Percentiles rank a stretch among this genome's conserved stretches.
Conservation (phyloP, 2,888 invertebrate species). For the Chrysolina americana region DNA sequence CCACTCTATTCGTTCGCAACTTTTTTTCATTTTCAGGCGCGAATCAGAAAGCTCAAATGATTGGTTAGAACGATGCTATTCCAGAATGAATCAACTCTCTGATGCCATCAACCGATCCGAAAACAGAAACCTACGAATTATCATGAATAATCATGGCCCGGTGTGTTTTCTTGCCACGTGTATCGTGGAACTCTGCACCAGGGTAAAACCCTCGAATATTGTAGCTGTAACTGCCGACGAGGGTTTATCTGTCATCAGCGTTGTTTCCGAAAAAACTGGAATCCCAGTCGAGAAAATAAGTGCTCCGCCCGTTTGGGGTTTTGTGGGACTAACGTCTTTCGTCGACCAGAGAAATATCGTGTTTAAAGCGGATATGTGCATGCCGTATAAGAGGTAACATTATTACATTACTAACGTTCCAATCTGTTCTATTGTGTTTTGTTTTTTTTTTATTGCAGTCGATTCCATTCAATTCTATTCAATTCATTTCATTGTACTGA, state of each 20-base stretch:
- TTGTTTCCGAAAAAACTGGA: conserved; percentile 69
- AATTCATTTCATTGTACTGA: too few species aligned
- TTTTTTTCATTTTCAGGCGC: conserved; percentile 23
- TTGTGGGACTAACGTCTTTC: conserved; percentile 73
- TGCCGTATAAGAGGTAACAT: conserved; percentile 67
- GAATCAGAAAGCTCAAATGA: conserved; percentile 4
- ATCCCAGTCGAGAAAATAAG: conserved; percentile 71
- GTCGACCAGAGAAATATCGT: conserved; percentile 73
- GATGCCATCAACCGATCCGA: conserved; percentile 71
- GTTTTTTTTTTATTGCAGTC: too few species aligned
- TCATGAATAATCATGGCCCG: conserved; percentile 73
- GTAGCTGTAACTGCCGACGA: conserved; percentile 74
- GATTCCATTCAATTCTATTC: too few species aligned
- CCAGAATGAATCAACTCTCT: conserved; percentile 68
- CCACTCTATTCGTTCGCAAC: not conserved
- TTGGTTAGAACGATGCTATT: conserved; percentile 63
- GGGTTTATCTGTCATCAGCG: conserved; percentile 69
- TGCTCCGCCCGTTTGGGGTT: conserved; percentile 78
- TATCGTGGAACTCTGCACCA: conserved; percentile 67
- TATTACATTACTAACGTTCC: too few species aligned
- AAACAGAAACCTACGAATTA: conserved; percentile 69
- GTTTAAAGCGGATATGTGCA: conserved; percentile 71
- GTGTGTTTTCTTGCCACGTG: conserved; percentile 74
- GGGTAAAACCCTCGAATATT: conserved; percentile 70
- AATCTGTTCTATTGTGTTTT: too few species aligned